Base-by-base conservation (phyloP, 1,140 invertebrate species). In the Magallana gigas region DNA sequence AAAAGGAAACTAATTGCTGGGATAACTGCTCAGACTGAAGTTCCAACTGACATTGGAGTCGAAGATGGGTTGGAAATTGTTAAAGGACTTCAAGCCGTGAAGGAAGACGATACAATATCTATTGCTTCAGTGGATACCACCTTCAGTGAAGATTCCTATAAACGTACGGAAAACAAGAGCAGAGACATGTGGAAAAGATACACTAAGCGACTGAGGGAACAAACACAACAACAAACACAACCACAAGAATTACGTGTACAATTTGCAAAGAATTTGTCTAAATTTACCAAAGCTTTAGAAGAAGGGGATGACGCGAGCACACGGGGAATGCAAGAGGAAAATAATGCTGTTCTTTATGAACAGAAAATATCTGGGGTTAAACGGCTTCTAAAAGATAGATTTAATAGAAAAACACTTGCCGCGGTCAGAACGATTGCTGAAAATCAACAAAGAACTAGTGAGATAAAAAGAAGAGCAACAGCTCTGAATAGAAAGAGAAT, bases 241-340 rank as follows among this genome's bases (percentile, higher is more conserved):
- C 92, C 91, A 11, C 68, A 76, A 76, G 68, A 76, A 8, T 85
- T 92, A 5, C 89, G 90, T 59, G 85, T 71, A 59, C 90, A 91
- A 64, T 92, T 92, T 59, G 59, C 88, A 36, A 88, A 88, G 29
- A 92, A 92, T 71, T 91, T 91, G 29, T 60, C 71, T 1, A 90
- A 88, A 57, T 57, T 91, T 14, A 88, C 88, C 8, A 87, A 18
- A 3, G 87, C 86, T 7, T 85, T 91, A 0, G 85, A 89, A 23
- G 83, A 89, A n/a, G 87, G 89, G 6, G 88, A 88, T 64, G 80
- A 83, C 23, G 62, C 83, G 14, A 89, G 88, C 56, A 81, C 85
- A 0, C 81, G 8, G 18, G 85, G 85, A 9, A 36, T 84, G 16
- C 6, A 36, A n/a, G 11, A 59, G 60, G 57, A 76, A 83, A 6